Percentiles rank a stretch among this genome's conserved stretches.
Evolutionary conservation across 2,797 vertebrate species (phyloP).

Genomic region (Gymnoscopelus microlampas): DNA sequence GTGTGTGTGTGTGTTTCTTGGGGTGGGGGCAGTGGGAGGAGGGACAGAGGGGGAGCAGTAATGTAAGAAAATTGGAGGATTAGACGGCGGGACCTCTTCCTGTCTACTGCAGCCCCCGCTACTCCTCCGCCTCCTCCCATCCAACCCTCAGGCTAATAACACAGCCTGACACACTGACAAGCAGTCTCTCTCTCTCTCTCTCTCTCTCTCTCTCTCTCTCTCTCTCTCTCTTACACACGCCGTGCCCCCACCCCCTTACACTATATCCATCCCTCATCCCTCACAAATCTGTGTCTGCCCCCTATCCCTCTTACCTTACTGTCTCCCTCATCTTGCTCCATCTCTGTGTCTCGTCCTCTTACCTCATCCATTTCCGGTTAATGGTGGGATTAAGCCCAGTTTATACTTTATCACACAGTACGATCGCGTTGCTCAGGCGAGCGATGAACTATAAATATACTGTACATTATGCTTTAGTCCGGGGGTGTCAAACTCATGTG

Average conservation of each 20-base stretch:
- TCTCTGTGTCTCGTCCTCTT: slow-evolving; percentile 31
- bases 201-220: slow-evolving; percentile 1
- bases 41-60: slow-evolving; percentile 63
- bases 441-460: too few species aligned
- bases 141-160: slow-evolving; percentile 73
- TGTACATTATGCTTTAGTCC: too few species aligned
- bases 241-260: too few species aligned
- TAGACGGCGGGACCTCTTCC: slow-evolving; percentile 80
- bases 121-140: slow-evolving; percentile 58
- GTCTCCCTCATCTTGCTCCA: slow-evolving; percentile 26
- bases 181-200: neutral
- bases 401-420: too few species aligned
- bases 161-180: slow-evolving; percentile 68
- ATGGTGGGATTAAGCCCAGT: slow-evolving; percentile 43
- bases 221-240: slow-evolving; percentile 6
- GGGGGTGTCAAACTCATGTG: too few species aligned
- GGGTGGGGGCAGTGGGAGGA: slow-evolving; percentile 34
- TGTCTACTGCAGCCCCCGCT: slow-evolving; percentile 68
- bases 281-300: slow-evolving; percentile 68
- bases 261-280: slow-evolving; percentile 38
- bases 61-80: slow-evolving; percentile 82
- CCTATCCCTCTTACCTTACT: slow-evolving; percentile 13
- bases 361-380: slow-evolving; percentile 38
- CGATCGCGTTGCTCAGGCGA: too few species aligned
- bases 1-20: too few species aligned